These are phyloP conservation scores for Ecdyonurus torrentis DNA, from an alignment of 2,888 invertebrate genomes.

Conservation along the genomic window DNA sequence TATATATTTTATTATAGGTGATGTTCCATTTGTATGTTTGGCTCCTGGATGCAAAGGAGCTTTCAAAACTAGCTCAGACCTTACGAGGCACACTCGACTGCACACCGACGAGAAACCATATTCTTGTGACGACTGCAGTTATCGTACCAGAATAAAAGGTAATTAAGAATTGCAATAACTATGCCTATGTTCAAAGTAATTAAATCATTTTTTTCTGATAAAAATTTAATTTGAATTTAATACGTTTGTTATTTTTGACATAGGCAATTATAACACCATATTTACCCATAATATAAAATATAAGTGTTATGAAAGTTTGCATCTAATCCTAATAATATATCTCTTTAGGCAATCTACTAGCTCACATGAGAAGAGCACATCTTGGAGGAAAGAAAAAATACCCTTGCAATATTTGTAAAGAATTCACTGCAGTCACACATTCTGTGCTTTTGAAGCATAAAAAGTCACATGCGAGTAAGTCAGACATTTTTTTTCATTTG, in stretches of 20 bases:
- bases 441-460: background rate
- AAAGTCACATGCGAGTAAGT: background rate
- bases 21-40: slow-evolving; percentile 18
- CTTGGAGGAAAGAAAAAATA: background rate
- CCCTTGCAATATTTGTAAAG: background rate
- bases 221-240: too few species aligned
- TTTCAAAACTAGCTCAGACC: slow-evolving; percentile 28
- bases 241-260: too few species aligned
- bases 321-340: background rate
- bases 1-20: slow-evolving; percentile 14
- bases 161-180: too few species aligned
- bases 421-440: background rate
- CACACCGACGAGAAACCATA: slow-evolving; percentile 31
- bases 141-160: background rate
- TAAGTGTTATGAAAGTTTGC: background rate
- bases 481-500: too few species aligned
- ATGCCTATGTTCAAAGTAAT: too few species aligned
- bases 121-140: background rate
- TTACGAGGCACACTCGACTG: slow-evolving; percentile 28
- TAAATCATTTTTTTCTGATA: too few species aligned
- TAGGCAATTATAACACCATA: too few species aligned
- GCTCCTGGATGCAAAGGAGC: slow-evolving; percentile 23
- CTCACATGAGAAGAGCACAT: background rate
- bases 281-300: too few species aligned
- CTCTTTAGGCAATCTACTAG: background rate